Base-by-base conservation (phyloP, 2,888 invertebrate genomes). In the Trachelus stipa region DNA sequence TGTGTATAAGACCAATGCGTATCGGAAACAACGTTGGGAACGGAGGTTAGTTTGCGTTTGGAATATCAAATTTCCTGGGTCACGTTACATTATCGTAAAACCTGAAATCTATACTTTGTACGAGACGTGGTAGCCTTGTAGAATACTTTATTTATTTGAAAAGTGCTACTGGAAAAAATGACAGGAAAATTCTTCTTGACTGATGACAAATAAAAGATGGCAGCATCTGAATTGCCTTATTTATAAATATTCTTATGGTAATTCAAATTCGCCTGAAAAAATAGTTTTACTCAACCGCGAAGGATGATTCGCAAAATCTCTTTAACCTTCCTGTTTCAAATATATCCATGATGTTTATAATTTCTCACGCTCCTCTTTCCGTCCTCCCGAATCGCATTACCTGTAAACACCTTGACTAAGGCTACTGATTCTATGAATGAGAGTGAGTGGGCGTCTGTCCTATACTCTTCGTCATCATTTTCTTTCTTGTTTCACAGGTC, bases 1-100 rank as follows among this genome's bases (percentile, higher is more conserved):
- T 56, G 56, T 0, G 23, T 15, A 9, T 23, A 56, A 6, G 23
- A 56, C 15, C 56, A 56, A 23, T 56, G 56, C 23, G 23, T 56
- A 56, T 56, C 56, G 56, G 23, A 56, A 56, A 56, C 9, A 56
- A 23, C 23, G 9, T 56, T 56, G 56, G 56, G 6, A 23, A 23
- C 15, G 56, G 23, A 56, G 56, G 56, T 23, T 15, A 23, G 56
- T 23, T 56, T 9, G 23, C 23, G 6, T 56, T 34, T 71, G 31
- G 74, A 68, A 78, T 79, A 79, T 79, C 76, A 77, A 79, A 79
- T 79, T 79, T 79, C 79, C 40, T 74, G 73, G 79, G 76, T 79
- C 79, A 75, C 68, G 15, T 69, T 69, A 73, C 76, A 74, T 79
- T 77, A 79, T 79, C 76, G 74, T 77, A 77, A 77, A 79, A 74